Evolutionary conservation across 2,888 invertebrate genomes (phyloP), one percentile per base, ranked within the genome.

Genomic region (Chironomus riparius): DNA sequence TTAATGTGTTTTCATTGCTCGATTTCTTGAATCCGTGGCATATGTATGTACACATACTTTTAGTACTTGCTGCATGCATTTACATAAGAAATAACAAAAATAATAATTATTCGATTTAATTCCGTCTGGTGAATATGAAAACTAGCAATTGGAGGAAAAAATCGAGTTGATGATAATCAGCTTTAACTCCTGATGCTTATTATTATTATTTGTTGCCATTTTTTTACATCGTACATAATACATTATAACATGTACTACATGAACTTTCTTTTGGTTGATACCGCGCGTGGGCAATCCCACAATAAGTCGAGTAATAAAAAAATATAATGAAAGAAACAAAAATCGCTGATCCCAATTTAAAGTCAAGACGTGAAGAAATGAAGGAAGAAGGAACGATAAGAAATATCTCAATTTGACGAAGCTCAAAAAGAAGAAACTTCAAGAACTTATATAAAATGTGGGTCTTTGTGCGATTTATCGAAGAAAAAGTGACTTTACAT

Each of bases 191-290:
- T 56, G 56, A 7, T 18, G 15, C n/a, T 18, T 18, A 56, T 56
- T 56, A 56, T 50, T 50, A 13, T 56, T 56, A 15, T 56, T 56
- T 56, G 56, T 18, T 15, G 56, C 56, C 7, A 18, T 56, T 56
- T 56, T 18, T 50, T 50, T n/a, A 28, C 38, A 38, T n/a, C 68
- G 22, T 68, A 15, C 68, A 68, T 22, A 21, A 28, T 21, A 62
- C 62, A 18, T 56, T 38, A 65, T 21, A 47, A 70, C 70, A 47
- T 47, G 47, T 69, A 21, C 71, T n/a, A 48, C 22, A 24, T 71
- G 71, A 71, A 50, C 56, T 71, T 71, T 71, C 71, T 71, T 71
- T 71, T 50, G 71, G 56, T 24, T 56, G n/a, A 18, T 56, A 18
- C 56, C 56, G 56, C 56, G 56, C 56, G 56, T 56, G 56, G 56